Evolutionary conservation across 2,888 invertebrate genomes (phyloP).

Genomic region (Peribatodes rhomboidaria): DNA sequence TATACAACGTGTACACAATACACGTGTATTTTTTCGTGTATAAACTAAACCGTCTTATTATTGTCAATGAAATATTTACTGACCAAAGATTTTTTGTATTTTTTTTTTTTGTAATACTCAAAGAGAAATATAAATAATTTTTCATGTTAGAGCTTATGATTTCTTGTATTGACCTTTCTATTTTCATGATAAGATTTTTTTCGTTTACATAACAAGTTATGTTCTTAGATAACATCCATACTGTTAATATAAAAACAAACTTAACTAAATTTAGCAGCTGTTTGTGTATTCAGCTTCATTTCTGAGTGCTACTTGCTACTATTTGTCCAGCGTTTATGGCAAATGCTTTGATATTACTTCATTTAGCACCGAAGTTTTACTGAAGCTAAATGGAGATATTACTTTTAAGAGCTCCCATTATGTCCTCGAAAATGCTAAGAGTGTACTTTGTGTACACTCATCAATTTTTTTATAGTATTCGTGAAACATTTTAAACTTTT

Average conservation of each 20-base stretch:
- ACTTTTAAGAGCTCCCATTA: slow-evolving; percentile 14
- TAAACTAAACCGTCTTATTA: no score
- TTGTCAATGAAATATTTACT: no score
- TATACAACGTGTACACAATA: no score
- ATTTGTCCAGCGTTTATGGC: slow-evolving; percentile 19
- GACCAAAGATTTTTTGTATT: no score
- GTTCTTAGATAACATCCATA: slow-evolving; percentile 19
- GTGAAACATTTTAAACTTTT: slow-evolving; percentile 1
- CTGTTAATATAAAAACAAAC: slow-evolving; percentile 12
- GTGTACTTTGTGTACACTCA: not conserved
- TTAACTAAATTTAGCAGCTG: slow-evolving; percentile 28
- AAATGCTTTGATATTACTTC: slow-evolving; percentile 26
- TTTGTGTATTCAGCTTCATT: slow-evolving; percentile 35
- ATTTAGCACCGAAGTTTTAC: slow-evolving; percentile 18
- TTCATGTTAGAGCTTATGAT: not conserved
- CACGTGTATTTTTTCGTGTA: no score
- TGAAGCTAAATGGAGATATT: slow-evolving; percentile 13
- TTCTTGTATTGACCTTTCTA: not conserved
- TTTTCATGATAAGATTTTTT: no score
- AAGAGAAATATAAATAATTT: no score
- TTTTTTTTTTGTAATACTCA: no score
- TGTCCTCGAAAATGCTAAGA: not conserved
- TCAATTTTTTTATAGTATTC: no score
- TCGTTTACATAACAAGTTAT: no score
- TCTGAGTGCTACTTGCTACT: slow-evolving; percentile 26